Percentiles rank a stretch among this genome's conserved stretches.
These are phyloP conservation scores for Ia io DNA, from an alignment of 2,113 vertebrate species.

Conservation along the genomic window DNA sequence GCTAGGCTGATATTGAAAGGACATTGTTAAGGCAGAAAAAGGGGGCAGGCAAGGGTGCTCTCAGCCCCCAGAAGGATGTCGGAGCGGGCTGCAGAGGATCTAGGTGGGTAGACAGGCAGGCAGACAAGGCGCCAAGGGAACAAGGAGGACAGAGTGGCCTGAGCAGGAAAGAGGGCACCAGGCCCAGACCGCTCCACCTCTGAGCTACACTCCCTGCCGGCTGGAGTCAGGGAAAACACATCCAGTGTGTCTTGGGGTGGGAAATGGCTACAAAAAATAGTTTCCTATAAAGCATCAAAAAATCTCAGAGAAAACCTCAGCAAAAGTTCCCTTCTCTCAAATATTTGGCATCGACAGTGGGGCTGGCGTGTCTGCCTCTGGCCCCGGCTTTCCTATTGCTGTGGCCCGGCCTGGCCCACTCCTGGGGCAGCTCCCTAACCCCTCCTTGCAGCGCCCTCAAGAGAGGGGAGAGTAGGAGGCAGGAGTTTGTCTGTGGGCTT, in stretches of 20 bases:
- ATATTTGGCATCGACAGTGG: constrained; percentile 67
- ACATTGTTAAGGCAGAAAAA: constrained; percentile 64
- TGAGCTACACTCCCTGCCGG: constrained; percentile 31
- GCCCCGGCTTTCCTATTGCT: constrained; percentile 70
- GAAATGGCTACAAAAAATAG: constrained; percentile 68
- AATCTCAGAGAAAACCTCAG: constrained; percentile 69
- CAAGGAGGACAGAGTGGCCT: not conserved
- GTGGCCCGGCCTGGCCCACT: constrained; percentile 68
- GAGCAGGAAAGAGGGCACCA: constrained; percentile 31
- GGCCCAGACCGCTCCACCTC: not conserved
- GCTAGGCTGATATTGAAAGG: constrained; percentile 16
- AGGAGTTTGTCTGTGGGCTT: constrained; percentile 45
- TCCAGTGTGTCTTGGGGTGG: constrained; percentile 61
- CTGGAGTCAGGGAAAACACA: constrained; percentile 65
- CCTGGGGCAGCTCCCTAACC: constrained; percentile 38
- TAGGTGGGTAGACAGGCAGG: not conserved
- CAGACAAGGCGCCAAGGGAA: constrained; percentile 29
- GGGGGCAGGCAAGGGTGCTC: not conserved
- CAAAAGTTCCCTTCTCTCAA: constrained; percentile 69
- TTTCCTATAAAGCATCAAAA: constrained; percentile 74
- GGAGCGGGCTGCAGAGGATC: not conserved
- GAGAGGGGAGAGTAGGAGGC: constrained; percentile 26
- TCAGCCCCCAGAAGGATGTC: not conserved
- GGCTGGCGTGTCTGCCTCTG: constrained; percentile 34
- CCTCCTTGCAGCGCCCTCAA: not conserved